Percentiles rank a stretch among this genome's conserved stretches.
phyloP scores from a whole-genome alignment of 2,888 invertebrate genomes.

The Rhamnusium bicolor region DNA sequence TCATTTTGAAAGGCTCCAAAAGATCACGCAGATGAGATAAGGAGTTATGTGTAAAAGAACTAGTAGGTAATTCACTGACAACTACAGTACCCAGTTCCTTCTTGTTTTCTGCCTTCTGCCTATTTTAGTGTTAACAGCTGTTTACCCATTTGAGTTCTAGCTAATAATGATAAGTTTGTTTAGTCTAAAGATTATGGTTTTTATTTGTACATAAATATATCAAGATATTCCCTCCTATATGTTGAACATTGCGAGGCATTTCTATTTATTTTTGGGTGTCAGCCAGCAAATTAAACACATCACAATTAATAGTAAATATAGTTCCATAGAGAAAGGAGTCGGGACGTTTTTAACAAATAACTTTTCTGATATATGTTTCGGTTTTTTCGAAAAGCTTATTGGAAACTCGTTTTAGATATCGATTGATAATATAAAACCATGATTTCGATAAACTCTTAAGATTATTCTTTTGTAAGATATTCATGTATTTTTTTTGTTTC shows the following conservation, averaged over 20 bases:
- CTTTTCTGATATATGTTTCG: not conserved
- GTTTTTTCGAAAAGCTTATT: too few species aligned
- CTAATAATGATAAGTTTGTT: constrained; percentile 6
- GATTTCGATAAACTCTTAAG: too few species aligned
- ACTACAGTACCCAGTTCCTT: too few species aligned
- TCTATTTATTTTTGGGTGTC: not conserved
- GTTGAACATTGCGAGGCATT: not conserved
- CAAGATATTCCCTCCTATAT: not conserved
- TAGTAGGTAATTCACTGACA: not conserved
- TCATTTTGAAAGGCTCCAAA: constrained; percentile 23
- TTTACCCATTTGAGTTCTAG: constrained; percentile 1
- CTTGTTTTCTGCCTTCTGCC: constrained; percentile 23
- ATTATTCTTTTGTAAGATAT: too few species aligned
- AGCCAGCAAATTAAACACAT: not conserved
- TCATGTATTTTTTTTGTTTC: too few species aligned
- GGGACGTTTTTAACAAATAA: too few species aligned
- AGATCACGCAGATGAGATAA: constrained; percentile 32
- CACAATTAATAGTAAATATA: too few species aligned
- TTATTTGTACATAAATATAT: not conserved
- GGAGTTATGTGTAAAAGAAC: constrained; percentile 27
- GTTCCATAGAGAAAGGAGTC: too few species aligned
- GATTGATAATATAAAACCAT: too few species aligned
- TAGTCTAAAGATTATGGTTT: constrained; percentile 1
- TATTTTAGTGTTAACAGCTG: constrained; percentile 25
- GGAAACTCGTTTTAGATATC: too few species aligned